These are phyloP conservation scores for Glomeris marginata DNA, from an alignment of 2,888 invertebrate genomes.

Conservation along the genomic window DNA sequence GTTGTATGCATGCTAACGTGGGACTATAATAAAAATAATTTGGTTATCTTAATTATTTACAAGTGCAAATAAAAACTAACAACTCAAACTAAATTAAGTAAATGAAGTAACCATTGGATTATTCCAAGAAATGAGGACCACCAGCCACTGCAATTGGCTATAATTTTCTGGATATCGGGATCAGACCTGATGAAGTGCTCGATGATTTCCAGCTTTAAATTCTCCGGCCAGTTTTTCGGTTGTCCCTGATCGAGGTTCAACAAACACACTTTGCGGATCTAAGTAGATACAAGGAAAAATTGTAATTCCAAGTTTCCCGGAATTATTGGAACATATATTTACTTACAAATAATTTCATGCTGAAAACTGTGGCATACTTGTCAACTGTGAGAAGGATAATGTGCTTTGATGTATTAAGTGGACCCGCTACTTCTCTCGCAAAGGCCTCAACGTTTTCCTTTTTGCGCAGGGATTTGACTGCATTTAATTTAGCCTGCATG, in stretches of 20 bases:
- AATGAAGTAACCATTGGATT: conserved; percentile 17
- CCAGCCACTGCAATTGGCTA: conserved; percentile 12
- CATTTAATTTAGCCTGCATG: conserved; percentile 7
- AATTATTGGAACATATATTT: neutral
- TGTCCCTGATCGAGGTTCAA: conserved; percentile 17
- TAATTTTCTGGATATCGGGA: conserved; percentile 11
- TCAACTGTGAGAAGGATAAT: conserved; percentile 16
- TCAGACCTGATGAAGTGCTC: conserved; percentile 17
- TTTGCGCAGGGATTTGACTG: conserved; percentile 8
- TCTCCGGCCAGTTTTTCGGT: conserved; percentile 16
- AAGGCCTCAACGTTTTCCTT: conserved; percentile 18
- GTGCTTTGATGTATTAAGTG: conserved; percentile 15
- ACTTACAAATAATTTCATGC: conserved; percentile 17
- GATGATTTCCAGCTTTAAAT: conserved; percentile 16
- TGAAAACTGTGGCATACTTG: conserved; percentile 16
- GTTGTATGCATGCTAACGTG: neutral
- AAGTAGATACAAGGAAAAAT: neutral
- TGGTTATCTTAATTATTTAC: neutral
- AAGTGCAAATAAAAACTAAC: neutral
- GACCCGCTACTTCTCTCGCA: conserved; percentile 15
- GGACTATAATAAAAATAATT: neutral
- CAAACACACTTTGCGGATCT: conserved; percentile 15
- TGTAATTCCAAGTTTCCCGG: neutral
- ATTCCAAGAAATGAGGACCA: conserved; percentile 17
- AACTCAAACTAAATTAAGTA: neutral